Evolutionary conservation across 2,888 invertebrate genomes (phyloP).

Genomic region (Lithodes maja): DNA sequence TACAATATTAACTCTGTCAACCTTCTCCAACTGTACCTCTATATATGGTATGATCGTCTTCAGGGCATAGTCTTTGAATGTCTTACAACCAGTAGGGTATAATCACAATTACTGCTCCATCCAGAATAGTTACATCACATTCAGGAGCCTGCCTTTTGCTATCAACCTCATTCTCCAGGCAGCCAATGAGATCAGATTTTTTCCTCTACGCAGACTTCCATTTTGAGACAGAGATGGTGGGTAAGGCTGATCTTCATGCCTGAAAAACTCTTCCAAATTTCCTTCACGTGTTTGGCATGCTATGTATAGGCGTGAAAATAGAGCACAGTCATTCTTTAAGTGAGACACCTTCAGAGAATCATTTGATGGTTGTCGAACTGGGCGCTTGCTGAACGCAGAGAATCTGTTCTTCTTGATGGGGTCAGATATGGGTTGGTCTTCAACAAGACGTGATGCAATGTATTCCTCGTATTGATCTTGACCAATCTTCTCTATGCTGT

Average conservation of each 20-base stretch:
- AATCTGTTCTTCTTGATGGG: conserved; percentile 14
- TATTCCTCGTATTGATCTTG: conserved; percentile 19
- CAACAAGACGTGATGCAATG: conserved; percentile 20
- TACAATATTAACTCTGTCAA: neutral
- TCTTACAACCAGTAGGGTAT: too few species aligned
- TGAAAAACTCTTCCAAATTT: conserved; percentile 29
- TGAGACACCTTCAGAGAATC: conserved; percentile 16
- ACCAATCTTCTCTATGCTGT: conserved; percentile 24
- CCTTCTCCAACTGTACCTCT: neutral
- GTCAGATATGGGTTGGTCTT: conserved; percentile 17
- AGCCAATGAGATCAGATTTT: neutral
- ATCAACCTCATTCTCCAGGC: neutral
- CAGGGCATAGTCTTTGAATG: conserved; percentile 17
- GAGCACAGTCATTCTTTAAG: conserved; percentile 19
- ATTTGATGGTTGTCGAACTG: conserved; percentile 13
- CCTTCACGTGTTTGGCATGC: conserved; percentile 25
- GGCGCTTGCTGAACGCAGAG: conserved; percentile 17
- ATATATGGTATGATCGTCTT: neutral
- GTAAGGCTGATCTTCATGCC: conserved; percentile 15
- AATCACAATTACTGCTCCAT: neutral
- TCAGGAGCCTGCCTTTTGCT: neutral
- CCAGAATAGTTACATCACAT: conserved; percentile 11
- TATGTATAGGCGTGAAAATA: conserved; percentile 19
- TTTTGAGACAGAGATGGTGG: neutral
- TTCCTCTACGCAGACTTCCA: neutral